Base-by-base conservation (phyloP, 1,140 invertebrate genomes). In the Holcopasites calliopsidis region DNA sequence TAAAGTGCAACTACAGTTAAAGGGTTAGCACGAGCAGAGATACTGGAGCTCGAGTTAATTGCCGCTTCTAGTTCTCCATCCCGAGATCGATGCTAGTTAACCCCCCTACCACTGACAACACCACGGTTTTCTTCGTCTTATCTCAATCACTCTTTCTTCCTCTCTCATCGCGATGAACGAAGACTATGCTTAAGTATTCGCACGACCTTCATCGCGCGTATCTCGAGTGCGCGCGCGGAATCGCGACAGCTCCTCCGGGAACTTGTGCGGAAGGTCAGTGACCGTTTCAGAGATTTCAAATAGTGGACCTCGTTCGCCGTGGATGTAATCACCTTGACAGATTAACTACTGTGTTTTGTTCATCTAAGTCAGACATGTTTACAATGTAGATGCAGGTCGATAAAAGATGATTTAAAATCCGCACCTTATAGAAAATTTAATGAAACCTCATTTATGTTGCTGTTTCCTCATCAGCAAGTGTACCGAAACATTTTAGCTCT, bases 11-110 rank as follows among this genome's bases (percentile, higher is more conserved):
- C 75, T 76, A 72, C 28, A 38, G 68, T 44, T 62, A 49, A 80
- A 81, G 64, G 52, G 52, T 72, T n/a, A 77, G 74, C 76, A 82
- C 60, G 76, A 60, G 52, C 55, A 79, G 81, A 84, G 74, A 65
- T 58, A 75, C 61, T 79, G 38, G 35, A 40, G 42, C 49, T 52
- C 7, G 64, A 77, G 61, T 88, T 89, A 89, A 87, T 87, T 87
- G 86, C 85, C 77, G 82, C 76, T 83, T 78, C 80, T 72, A 79
- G 71, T 83, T 83, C 64, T 68, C 62, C 61, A 50, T 58, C 38
- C 66, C 60, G 62, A 83, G 82, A 83, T 82, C 76, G 57, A 70
- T 71, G 68, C 54, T 76, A 79, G 80, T 82, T 81, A 83, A 77
- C 73, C 11, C 79, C 61, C 58, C 42, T 61, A 50, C 50, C 18